Evolutionary conservation across 2,797 vertebrate genomes (phyloP), one percentile per base, ranked within the genome.

Genomic region (Trichosurus vulpecula): DNA sequence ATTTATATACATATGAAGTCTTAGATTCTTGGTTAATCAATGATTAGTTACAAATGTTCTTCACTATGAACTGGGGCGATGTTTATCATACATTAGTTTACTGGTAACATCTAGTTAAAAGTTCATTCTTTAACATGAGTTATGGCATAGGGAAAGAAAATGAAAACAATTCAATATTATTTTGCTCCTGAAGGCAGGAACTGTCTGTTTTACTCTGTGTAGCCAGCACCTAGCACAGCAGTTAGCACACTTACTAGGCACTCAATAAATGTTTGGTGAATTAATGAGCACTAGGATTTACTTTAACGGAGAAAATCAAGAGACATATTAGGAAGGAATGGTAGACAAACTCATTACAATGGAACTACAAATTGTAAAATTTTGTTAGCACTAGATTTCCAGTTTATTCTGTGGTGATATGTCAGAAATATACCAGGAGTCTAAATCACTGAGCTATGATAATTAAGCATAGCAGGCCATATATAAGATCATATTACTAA

Each of bases 381-480:
- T 95, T 97, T 96, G 96, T 96, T 94, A 94, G 94, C 58, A 97
- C 97, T 95, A 12, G 90, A 97, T 93, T 95, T 91, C 92, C 93
- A 91, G n/a, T 57, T 97, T 97, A 56, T 90, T 90, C 13, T 22
- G 87, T 54, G 95, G 97, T 96, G 97, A 61, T 51, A 93, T 96
- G 97, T 96, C 97, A 97, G 96, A 95, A 58, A 57, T 95, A 96
- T 94, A 95, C 94, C 93, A 97, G 96, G 98, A 94, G 54, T 54
- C 95, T 97, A 97, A 96, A 97, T 96, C 96, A 97, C 58, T 95
- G 94, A 97, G 58, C 93, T 97, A 96, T 95, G 95, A 96, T 96
- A 97, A 98, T 96, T 97, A 97, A 96, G 97, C 81, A 95, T 54
- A 97, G 97, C 94, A 96, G 35, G 95, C 29, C 16, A 16, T 58